Evolutionary conservation across 2,888 invertebrate genomes (phyloP).

Genomic region (Argyresthia goedartella): DNA sequence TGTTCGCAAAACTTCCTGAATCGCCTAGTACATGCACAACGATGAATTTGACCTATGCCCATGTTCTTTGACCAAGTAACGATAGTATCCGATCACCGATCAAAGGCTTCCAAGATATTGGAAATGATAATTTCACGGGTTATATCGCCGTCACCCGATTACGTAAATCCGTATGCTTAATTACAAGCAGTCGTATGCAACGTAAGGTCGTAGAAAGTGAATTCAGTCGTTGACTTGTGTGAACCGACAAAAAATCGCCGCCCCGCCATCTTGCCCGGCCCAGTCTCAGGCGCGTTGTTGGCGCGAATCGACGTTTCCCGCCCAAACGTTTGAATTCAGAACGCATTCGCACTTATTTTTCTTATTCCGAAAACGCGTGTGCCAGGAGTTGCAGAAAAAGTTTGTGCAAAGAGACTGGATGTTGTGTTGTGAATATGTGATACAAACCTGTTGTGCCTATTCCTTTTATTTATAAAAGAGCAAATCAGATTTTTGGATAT

Average conservation of each 20-base stretch:
- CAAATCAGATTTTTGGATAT: conserved; percentile 29
- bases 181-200: conserved; percentile 47
- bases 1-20: too few species aligned
- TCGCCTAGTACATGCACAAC: too few species aligned
- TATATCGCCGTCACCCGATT: conserved; percentile 38
- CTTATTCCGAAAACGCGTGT: conserved; percentile 35
- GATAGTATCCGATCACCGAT: too few species aligned
- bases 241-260: conserved; percentile 61
- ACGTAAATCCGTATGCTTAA: conserved; percentile 65
- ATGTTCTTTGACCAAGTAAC: too few species aligned
- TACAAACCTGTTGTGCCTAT: conserved; percentile 20
- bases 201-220: conserved; percentile 71
- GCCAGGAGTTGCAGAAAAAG: conserved; percentile 30
- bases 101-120: too few species aligned
- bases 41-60: too few species aligned
- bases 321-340: conserved; percentile 43
- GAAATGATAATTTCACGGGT: background rate
- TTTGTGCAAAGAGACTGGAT: conserved; percentile 25
- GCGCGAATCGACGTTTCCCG: conserved; percentile 56
- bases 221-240: conserved; percentile 51
- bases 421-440: conserved; percentile 58
- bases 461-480: conserved; percentile 24
- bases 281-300: conserved; percentile 60
- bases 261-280: conserved; percentile 58
- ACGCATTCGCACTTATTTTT: conserved; percentile 24